Conservation (phyloP, 1,140 invertebrate genomes). For the Eriosoma lanigerum region DNA sequence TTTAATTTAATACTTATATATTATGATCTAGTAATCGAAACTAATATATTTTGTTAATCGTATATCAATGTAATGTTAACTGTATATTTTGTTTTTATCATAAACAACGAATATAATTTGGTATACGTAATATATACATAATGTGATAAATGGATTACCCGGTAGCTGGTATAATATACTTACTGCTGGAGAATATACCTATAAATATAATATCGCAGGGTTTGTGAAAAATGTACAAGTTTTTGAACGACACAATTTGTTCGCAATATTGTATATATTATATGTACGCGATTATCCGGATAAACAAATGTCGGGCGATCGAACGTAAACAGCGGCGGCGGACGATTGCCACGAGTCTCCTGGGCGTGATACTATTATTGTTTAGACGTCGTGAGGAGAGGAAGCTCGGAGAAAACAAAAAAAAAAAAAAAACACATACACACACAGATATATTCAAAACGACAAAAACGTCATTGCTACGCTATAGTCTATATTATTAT, state of each 20-base stretch:
- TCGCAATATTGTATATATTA: not conserved
- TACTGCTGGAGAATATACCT: not conserved
- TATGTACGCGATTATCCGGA: slow-evolving; percentile 8
- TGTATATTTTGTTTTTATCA: no score
- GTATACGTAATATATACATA: no score
- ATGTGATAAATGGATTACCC: no score
- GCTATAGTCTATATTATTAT: not conserved
- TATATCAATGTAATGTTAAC: no score
- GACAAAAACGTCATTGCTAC: slow-evolving; percentile 27
- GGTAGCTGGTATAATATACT: no score
- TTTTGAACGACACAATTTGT: slow-evolving; percentile 37
- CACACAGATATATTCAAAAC: slow-evolving; percentile 24
- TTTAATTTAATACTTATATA: no score
- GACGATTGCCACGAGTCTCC: slow-evolving; percentile 28
- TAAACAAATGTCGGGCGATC: slow-evolving; percentile 44
- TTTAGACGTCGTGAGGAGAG: not conserved
- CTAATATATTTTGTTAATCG: no score
- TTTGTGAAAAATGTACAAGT: not conserved
- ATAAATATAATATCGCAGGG: not conserved
- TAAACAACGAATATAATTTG: no score
- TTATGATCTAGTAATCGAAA: no score
- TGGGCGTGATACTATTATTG: slow-evolving; percentile 30
- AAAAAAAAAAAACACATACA: not conserved
- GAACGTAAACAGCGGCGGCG: slow-evolving; percentile 4
- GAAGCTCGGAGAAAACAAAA: not conserved